Evolutionary conservation across 2,113 vertebrate genomes (phyloP), one percentile per base, ranked within the genome.

Genomic region (Syngnathus scovelli): DNA sequence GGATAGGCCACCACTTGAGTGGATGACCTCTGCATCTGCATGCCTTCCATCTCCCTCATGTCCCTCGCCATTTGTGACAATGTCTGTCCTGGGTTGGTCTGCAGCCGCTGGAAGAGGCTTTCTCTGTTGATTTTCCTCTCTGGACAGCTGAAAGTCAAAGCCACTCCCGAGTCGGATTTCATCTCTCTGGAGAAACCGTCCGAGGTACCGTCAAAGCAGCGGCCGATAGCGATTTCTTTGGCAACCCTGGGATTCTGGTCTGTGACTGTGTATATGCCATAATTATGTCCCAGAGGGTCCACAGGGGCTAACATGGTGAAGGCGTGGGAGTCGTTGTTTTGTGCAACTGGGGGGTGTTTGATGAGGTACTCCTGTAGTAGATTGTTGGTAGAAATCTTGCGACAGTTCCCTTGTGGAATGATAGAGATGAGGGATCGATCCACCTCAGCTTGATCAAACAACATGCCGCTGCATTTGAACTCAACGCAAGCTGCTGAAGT

Each of bases 251-350:
- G 96, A 83, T 92, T 98, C 85, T 97, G 97, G 83, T 99, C 97
- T 0, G 95, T 98, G 76, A 98, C 97, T 0, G 96, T 99, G 83
- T 98, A 99, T 86, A 98, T 94, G 41, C 97, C 97, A 0, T 99
- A 99, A 85, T 98, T 99, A 90, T 99, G 97, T n/a, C 97, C 97
- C 49, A 99, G 78, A 0, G 96, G 95, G 79, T 99, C 97, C 0
- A 96, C 88, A 0, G 96, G 97, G 0, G 94, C 95, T 73, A 98
- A 78, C 97, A 99, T 97, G 82, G 86, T 81, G 80, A 99, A 97
- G 27, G 89, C 83, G 0, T 88, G 77, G 0, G 89, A 93, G 64
- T 96, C 93, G 0, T 95, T 94, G 44, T 87, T 76, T 3, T 86
- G 90, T 1, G 87, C 78, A 0, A 85, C 44, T 0, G 97, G 97